Percentiles rank a stretch among this genome's conserved stretches.
phyloP scores from a whole-genome alignment of 1,140 invertebrate genomes.

The Drosophila suzukii region DNA sequence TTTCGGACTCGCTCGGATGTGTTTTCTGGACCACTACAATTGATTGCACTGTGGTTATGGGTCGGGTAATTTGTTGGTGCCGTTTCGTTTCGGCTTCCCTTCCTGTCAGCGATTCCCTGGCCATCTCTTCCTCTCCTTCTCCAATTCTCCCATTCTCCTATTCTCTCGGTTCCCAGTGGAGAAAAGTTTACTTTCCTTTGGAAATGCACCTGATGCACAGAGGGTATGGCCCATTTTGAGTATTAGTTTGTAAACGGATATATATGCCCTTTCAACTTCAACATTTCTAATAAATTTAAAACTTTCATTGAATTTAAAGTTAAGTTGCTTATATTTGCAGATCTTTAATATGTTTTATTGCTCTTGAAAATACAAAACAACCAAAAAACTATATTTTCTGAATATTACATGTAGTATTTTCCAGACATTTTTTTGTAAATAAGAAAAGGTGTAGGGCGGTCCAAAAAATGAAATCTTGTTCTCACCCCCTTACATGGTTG shows the following conservation, averaged over 20 bases:
- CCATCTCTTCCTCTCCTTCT: neutral
- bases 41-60: conserved; percentile 76
- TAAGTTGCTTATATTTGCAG: no score
- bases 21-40: conserved; percentile 68
- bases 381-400: no score
- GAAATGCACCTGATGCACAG: conserved; percentile 32
- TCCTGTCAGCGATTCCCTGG: conserved; percentile 44
- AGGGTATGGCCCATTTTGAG: conserved; percentile 10
- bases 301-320: neutral
- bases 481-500: no score
- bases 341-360: no score
- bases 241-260: neutral
- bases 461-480: no score
- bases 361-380: no score
- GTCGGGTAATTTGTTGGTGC: conserved; percentile 68
- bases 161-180: conserved; percentile 17
- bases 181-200: conserved; percentile 54
- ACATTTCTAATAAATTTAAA: neutral
- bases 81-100: conserved; percentile 27
- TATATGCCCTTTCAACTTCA: neutral
- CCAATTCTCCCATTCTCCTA: conserved; percentile 6
- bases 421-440: no score
- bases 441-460: no score
- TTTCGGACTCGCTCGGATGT: conserved; percentile 24
- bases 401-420: no score